These are phyloP conservation scores for Margaritifera margaritifera DNA, from an alignment of 2,888 invertebrate species.

Conservation along the genomic window DNA sequence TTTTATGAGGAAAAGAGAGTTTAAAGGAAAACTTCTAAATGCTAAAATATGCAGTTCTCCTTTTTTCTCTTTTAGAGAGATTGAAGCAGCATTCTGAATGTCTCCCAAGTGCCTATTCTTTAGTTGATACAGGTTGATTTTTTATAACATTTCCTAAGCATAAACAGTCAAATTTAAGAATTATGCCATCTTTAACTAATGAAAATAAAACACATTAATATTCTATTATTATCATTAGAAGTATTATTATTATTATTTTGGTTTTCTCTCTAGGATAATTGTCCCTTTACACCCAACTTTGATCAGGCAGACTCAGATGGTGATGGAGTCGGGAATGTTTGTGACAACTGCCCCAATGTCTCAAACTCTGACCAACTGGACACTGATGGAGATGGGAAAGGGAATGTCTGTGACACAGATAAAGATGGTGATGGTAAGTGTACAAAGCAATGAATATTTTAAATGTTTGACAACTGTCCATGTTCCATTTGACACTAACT, in stretches of 20 bases:
- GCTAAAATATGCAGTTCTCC: too few species aligned
- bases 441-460: neutral
- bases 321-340: slow-evolving; percentile 49
- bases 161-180: neutral
- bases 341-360: slow-evolving; percentile 44
- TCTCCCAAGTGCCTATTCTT: too few species aligned
- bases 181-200: neutral
- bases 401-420: slow-evolving; percentile 52
- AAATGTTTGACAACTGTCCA: neutral
- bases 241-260: neutral
- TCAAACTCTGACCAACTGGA: slow-evolving; percentile 49
- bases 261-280: slow-evolving; percentile 38
- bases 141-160: too few species aligned
- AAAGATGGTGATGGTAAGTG: slow-evolving; percentile 46
- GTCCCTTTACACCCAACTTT: slow-evolving; percentile 37
- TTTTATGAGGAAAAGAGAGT: too few species aligned
- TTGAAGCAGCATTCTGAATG: too few species aligned
- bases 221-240: neutral
- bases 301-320: slow-evolving; percentile 61
- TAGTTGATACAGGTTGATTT: too few species aligned
- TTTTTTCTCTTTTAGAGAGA: too few species aligned
- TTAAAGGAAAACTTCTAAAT: too few species aligned
- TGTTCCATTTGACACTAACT: neutral
- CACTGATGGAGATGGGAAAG: slow-evolving; percentile 62
- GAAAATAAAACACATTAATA: neutral